phyloP scores from a whole-genome alignment of 2,797 vertebrate species.

The Cercopithecus diana region DNA sequence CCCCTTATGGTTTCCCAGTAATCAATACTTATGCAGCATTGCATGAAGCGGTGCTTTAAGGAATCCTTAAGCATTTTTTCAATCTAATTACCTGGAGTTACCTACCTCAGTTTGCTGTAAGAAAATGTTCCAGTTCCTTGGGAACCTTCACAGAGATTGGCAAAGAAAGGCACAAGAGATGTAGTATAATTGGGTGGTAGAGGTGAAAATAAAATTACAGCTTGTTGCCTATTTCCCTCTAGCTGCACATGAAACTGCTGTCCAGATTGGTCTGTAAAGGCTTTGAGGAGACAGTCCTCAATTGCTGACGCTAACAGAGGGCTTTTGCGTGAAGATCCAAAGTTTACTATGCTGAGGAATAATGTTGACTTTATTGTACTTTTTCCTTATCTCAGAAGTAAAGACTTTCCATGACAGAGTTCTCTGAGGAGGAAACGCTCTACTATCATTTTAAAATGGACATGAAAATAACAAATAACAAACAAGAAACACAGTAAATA shows the following conservation, averaged over 20 bases:
- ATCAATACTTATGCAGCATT: neutral
- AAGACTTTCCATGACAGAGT: neutral
- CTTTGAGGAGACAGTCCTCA: neutral
- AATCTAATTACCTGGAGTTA: neutral
- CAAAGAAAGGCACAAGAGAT: neutral
- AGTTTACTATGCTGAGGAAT: neutral
- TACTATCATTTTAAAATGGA: neutral
- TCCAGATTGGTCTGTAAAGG: rapidly evolving
- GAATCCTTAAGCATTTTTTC: neutral
- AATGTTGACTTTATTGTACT: neutral
- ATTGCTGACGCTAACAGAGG: neutral
- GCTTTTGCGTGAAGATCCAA: neutral
- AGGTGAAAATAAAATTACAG: neutral
- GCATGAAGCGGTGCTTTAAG: neutral
- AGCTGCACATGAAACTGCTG: neutral
- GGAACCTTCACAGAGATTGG: neutral
- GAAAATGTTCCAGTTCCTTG: neutral
- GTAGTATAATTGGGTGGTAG: neutral
- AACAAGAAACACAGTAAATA: neutral
- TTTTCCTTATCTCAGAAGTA: neutral
- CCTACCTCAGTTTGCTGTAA: neutral
- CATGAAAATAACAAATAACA: neutral
- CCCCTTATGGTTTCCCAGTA: neutral
- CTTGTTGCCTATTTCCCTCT: rapidly evolving
- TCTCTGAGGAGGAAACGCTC: neutral